Evolutionary conservation across 1,140 invertebrate genomes (phyloP), one percentile per base, ranked within the genome.

Genomic region (Tetragnatha versicolor): DNA sequence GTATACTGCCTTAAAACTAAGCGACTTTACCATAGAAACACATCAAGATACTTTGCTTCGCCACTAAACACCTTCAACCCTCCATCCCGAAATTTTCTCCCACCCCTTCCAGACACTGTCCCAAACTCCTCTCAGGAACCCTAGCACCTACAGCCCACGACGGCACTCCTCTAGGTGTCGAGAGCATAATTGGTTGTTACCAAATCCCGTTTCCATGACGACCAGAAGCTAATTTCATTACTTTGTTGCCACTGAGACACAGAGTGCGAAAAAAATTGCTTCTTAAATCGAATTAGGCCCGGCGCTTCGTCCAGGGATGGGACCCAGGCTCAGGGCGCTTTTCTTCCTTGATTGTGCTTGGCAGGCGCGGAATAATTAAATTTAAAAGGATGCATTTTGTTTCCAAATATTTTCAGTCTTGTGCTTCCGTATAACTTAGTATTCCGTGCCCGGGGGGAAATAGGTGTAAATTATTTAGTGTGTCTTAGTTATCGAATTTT

Each of bases 351-450:
- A 70, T 70, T 70, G 55, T 39, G 49, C 20, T 51, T 29, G 25
- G 25, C 9, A n/a, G 33, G 17, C 33, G 17, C 10, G 33, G 31
- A 55, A 53, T 51, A 55, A 70, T 70, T 35, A 37, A 49, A 70
- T 70, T 70, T 51, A 55, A 70, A 70, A 27, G 49, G 49, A 27
- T 70, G 35, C 55, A 55, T 70, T 70, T 70, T 70, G n/a, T 33
- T 55, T 53, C 45, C 53, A 69, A 69, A 70, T 70, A 70, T 70
- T 70, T 47, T 55, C 51, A 25, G 20, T 39, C 31, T 35, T 22
- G 7, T 45, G 39, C 39, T 45, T 45, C 39, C 17, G n/a, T n/a
- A n/a, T n/a, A n/a, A n/a, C n/a, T n/a, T n/a, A n/a, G n/a, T n/a
- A n/a, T n/a, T n/a, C n/a, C n/a, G n/a, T n/a, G n/a, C n/a, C n/a